Conservation (phyloP, 2,797 vertebrate genomes). For the Morus bassanus region DNA sequence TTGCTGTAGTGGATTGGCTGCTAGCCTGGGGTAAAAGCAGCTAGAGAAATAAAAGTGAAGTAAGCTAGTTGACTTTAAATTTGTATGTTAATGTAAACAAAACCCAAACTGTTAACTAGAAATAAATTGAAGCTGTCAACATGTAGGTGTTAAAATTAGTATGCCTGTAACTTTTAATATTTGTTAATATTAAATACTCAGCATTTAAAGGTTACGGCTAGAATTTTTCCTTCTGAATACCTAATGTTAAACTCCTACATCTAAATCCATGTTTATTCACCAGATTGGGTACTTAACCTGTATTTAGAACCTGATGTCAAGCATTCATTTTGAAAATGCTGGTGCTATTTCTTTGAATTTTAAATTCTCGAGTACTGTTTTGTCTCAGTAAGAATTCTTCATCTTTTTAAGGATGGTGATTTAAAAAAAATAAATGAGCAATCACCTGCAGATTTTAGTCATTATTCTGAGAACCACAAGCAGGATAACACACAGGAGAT, state of each 20-base stretch:
- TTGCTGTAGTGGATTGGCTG: neutral
- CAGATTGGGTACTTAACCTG: slow-evolving; percentile 25
- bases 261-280: slow-evolving; percentile 35
- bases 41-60: slow-evolving; percentile 10
- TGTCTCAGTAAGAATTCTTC: slow-evolving; percentile 23
- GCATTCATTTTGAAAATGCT: slow-evolving; percentile 33
- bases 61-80: neutral
- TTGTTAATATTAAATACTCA: slow-evolving; percentile 13
- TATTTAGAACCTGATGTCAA: slow-evolving; percentile 37
- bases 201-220: slow-evolving; percentile 15
- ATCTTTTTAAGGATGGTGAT: neutral
- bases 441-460: neutral
- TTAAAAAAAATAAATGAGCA: neutral
- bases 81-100: neutral
- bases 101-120: neutral
- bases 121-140: slow-evolving; percentile 7
- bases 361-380: neutral
- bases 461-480: neutral
- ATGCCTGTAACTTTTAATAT: slow-evolving; percentile 12
- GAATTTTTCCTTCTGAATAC: slow-evolving; percentile 19
- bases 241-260: slow-evolving; percentile 13
- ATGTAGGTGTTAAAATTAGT: slow-evolving; percentile 23
- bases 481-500: neutral
- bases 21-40: neutral
- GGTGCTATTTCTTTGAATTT: slow-evolving; percentile 22